Percentiles rank a stretch among this genome's conserved stretches.
Evolutionary conservation across 2,797 vertebrate species (phyloP).

Genomic region (Miichthys miiuy): DNA sequence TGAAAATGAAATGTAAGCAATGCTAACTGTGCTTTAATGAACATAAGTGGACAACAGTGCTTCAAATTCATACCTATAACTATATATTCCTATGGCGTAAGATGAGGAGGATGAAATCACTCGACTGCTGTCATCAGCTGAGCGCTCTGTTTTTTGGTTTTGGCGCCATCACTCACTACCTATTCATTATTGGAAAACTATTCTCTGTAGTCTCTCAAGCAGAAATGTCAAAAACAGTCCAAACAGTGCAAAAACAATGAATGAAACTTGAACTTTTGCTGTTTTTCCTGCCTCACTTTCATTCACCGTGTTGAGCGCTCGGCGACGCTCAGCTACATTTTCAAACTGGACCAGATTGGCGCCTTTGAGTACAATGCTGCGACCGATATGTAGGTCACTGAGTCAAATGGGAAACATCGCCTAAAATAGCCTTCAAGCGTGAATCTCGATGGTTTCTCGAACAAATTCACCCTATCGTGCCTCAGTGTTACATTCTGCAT

Average conservation of each 20-base stretch:
- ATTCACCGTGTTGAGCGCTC: constrained; percentile 15
- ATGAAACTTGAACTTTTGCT: fast-evolving
- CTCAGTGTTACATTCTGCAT: background rate
- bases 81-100: background rate
- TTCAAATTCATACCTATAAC: background rate
- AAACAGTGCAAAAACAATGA: background rate
- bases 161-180: constrained; percentile 77
- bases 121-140: constrained; percentile 59
- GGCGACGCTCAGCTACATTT: constrained; percentile 68
- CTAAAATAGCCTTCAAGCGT: background rate
- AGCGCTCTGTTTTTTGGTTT: constrained; percentile 66
- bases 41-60: fast-evolving
- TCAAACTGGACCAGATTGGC: constrained; percentile 87
- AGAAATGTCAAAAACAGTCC: background rate
- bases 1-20: background rate
- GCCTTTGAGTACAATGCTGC: constrained; percentile 87
- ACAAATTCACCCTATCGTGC: fast-evolving
- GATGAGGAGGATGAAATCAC: background rate
- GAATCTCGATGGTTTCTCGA: background rate
- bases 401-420: constrained; percentile 71
- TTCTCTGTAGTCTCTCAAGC: background rate
- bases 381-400: constrained; percentile 85
- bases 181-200: background rate
- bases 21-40: background rate
- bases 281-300: constrained; percentile 10